Evolutionary conservation across 2,113 vertebrate species (phyloP), one percentile per base, ranked within the genome.

Genomic region (Pogonocichla stellata): DNA sequence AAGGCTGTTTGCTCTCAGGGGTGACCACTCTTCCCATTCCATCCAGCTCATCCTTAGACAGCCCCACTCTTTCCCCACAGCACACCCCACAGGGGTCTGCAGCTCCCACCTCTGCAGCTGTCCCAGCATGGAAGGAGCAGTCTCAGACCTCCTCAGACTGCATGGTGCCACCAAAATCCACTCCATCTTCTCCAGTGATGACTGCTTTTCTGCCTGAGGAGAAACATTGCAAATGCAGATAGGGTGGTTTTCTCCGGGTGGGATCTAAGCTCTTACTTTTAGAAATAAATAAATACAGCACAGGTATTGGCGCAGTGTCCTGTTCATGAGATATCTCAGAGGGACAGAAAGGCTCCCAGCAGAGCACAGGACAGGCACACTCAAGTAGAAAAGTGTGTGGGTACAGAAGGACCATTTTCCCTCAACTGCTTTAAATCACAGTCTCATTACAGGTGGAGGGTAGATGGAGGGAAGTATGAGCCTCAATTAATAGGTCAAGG

Each of bases 21-120:
- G 33, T 17, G 13, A 2, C 36, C 25, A 10, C 4, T 50, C 42
- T 69, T 88, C 24, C 42, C 31, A 22, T 67, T 74, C 53, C 24
- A 23, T 34, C 34, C 9, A 5, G 0, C 4, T 1, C 38, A 28
- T n/a, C 33, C 38, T 51, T n/a, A 61, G 12, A 6, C 9, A 65
- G 18, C 8, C 20, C 19, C 29, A 10, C 12, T n/a, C 31, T 53
- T 61, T 65, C 25, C 9, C 40, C 12, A n/a, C 17, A 31, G 5
- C 23, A 17, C 15, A 6, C 16, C 33, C 45, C 11, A 15, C 1
- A 0, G 47, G 6, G 9, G 0, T 58, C 51, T 62, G 50, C 24
- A 43, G 19, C 34, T 69, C 19, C 26, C 4, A 1, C 56, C 14
- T 57, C 61, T 28, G 5, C 2, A n/a, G 16, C 4, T 53, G 3